Base-by-base conservation (phyloP, 1,140 invertebrate species). In the Bicyclus anynana region DNA sequence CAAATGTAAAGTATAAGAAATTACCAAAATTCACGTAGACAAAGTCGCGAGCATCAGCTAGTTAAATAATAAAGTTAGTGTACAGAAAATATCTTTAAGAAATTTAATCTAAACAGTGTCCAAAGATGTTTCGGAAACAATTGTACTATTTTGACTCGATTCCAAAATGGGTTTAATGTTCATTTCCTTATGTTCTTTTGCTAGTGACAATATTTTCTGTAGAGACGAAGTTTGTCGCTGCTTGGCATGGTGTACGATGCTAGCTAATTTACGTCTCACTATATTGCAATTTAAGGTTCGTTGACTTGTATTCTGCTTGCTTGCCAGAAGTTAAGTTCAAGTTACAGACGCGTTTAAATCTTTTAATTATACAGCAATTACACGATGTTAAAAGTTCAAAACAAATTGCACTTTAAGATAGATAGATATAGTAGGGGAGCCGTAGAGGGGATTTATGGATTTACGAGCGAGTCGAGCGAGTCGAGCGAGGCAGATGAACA, bases 221-320 rank as follows among this genome's bases (percentile, higher is more conserved):
- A n/a, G 5, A 49, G 52, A 29, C 27, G 52, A 48, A 60, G 51
- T 60, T 54, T 49, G 51, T 50, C 33, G 26, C 17, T 10, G 18
- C 20, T 52, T 64, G 66, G 62, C 69, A 63, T 57, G 56, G 59
- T 44, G 46, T 58, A 67, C 61, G 67, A 64, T 65, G 58, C 48
- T 56, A 61, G 69, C 76, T 78, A 80, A 77, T 82, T 77, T 73
- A 61, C 69, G 72, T 62, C 66, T 67, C 68, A 69, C 61, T 73
- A 73, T 74, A 79, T 76, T 64, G 67, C 67, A 76, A 69, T 72
- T 77, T 77, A 77, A 64, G 49, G 67, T 59, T 72, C 67, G 56
- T 62, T 67, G 48, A 56, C 52, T 59, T 53, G 13, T 17, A 48
- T 18, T 44, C 52, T 47, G 53, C 53, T 53, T 59, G 65, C 47